Percentiles rank a stretch among this genome's conserved stretches.
phyloP scores from a whole-genome alignment of 2,888 invertebrate species.

The Tetragonula carbonaria region DNA sequence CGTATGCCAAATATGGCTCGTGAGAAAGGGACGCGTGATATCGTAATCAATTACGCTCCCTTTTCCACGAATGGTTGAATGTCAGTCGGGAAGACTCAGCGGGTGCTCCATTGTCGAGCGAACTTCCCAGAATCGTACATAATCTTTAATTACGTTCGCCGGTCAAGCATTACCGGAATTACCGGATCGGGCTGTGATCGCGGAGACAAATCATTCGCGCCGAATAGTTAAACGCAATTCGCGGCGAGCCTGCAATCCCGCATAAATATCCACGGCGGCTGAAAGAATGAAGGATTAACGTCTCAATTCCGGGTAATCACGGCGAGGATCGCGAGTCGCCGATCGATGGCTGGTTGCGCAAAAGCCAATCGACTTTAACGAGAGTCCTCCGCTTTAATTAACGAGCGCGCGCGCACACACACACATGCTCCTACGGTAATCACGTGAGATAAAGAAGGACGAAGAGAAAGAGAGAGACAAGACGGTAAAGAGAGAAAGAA shows the following conservation, averaged over 20 bases:
- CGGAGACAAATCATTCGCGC: slow-evolving; percentile 47
- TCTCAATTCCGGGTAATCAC: slow-evolving; percentile 69
- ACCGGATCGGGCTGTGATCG: slow-evolving; percentile 8
- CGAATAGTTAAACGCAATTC: slow-evolving; percentile 41
- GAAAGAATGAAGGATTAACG: slow-evolving; percentile 59
- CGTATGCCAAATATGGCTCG: slow-evolving; percentile 12
- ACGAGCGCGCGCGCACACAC: slow-evolving; percentile 56
- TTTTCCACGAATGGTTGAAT: not conserved
- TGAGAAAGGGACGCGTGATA: slow-evolving; percentile 32
- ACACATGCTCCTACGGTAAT: slow-evolving; percentile 34
- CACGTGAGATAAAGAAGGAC: slow-evolving; percentile 27
- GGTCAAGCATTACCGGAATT: slow-evolving; percentile 26
- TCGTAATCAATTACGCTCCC: slow-evolving; percentile 23
- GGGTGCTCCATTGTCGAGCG: slow-evolving; percentile 6
- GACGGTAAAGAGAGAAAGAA: slow-evolving; percentile 23
- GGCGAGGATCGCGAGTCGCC: slow-evolving; percentile 53
- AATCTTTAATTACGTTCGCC: slow-evolving; percentile 52
- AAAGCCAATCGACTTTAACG: slow-evolving; percentile 71
- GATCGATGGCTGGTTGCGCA: slow-evolving; percentile 65
- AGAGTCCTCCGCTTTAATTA: slow-evolving; percentile 73
- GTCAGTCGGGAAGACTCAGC: not conserved
- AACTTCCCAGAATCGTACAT: slow-evolving; percentile 31
- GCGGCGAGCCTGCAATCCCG: slow-evolving; percentile 12
- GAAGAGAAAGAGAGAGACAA: not conserved
- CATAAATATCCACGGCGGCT: slow-evolving; percentile 34